phyloP scores from a whole-genome alignment of 2,888 invertebrate genomes.

The Eupithecia subfuscata region DNA sequence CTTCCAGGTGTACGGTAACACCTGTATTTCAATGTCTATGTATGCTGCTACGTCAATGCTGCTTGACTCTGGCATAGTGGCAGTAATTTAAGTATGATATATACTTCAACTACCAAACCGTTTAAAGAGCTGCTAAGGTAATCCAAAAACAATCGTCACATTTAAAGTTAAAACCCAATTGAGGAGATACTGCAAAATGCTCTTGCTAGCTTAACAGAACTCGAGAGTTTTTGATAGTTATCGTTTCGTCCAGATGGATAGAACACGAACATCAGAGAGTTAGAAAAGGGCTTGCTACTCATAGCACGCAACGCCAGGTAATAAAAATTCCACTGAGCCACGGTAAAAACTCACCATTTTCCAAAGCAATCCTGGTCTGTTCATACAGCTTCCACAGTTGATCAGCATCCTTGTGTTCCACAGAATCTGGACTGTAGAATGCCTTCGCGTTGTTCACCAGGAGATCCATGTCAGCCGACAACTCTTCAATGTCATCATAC shows the following conservation, averaged over 20 bases:
- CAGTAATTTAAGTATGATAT: background rate
- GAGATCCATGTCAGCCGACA: constrained; percentile 95
- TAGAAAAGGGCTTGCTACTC: constrained; percentile 94
- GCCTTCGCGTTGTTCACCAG: constrained; percentile 97
- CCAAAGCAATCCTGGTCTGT: constrained; percentile 70
- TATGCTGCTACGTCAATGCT: background rate
- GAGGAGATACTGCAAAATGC: too few relatives aligned
- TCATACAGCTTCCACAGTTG: constrained; percentile 94
- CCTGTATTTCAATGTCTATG: background rate
- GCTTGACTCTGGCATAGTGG: background rate
- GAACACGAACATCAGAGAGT: constrained; percentile 90
- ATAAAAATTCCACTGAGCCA: background rate
- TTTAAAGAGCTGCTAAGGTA: background rate
- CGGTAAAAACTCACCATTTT: constrained; percentile 62
- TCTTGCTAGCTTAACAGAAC: too few relatives aligned
- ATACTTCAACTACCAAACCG: background rate
- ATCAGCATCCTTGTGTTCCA: constrained; percentile 95
- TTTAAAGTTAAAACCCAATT: too few relatives aligned
- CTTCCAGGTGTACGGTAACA: background rate
- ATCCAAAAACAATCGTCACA: too few relatives aligned
- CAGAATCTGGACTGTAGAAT: constrained; percentile 94
- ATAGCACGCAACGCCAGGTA: constrained; percentile 97
- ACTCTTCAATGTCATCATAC: constrained; percentile 96
- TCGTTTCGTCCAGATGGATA: constrained; percentile 81
- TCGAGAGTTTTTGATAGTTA: background rate